Conservation (phyloP, 2,888 invertebrate genomes). For the Apodemia hepburni region DNA sequence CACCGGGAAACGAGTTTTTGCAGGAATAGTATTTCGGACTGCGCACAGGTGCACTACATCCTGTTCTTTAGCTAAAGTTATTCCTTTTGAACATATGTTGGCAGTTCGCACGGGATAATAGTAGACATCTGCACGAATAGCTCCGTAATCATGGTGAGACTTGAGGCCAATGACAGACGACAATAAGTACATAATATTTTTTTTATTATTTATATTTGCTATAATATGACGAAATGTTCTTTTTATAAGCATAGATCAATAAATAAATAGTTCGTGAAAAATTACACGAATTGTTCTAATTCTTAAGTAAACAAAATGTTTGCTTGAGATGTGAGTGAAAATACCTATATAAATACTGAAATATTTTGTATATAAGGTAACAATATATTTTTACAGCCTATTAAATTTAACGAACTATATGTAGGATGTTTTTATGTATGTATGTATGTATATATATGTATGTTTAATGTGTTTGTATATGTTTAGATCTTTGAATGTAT, state of each 20-base stretch:
- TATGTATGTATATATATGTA: too few species aligned
- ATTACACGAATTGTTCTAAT: too few species aligned
- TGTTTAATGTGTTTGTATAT: too few species aligned
- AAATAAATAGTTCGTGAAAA: background rate
- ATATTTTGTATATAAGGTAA: too few species aligned
- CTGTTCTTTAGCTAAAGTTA: conserved; percentile 54
- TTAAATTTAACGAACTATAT: too few species aligned
- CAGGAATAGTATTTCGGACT: conserved; percentile 48
- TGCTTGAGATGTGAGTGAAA: too few species aligned
- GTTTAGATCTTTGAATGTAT: too few species aligned
- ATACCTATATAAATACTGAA: too few species aligned
- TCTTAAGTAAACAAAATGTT: too few species aligned
- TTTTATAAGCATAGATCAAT: background rate
- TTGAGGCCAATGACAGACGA: background rate
- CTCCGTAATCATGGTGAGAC: background rate
- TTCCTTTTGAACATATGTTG: conserved; percentile 64
- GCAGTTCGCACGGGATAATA: conserved; percentile 23
- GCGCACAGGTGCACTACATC: conserved; percentile 71
- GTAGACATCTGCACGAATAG: conserved; percentile 12
- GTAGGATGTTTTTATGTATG: too few species aligned
- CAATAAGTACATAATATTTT: background rate
- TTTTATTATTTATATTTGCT: background rate
- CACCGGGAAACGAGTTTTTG: conserved; percentile 48
- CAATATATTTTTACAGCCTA: too few species aligned
- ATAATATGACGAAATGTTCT: background rate